Evolutionary conservation across 2,113 vertebrate species (phyloP).

Genomic region (Neodon shergylaensis): DNA sequence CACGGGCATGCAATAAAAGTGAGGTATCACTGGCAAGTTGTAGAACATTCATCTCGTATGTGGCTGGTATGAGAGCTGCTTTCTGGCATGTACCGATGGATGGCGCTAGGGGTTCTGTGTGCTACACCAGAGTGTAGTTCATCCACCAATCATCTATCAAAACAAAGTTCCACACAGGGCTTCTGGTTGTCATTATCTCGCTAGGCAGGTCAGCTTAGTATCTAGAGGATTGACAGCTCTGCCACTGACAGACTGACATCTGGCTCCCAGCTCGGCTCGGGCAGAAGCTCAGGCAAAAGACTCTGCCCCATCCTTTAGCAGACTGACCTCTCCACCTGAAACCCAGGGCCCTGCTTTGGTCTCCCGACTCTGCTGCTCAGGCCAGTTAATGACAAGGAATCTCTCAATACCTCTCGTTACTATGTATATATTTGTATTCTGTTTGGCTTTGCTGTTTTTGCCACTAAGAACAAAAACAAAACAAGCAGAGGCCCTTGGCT

Average conservation of each 20-base stretch:
- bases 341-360: slow-evolving; percentile 73
- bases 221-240: background rate
- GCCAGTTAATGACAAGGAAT: slow-evolving; percentile 79
- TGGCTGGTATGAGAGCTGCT: background rate
- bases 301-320: slow-evolving; percentile 70
- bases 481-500: slow-evolving; percentile 77
- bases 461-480: slow-evolving; percentile 68
- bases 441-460: slow-evolving; percentile 63
- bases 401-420: slow-evolving; percentile 31
- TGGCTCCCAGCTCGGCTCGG: background rate
- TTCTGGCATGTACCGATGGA: background rate
- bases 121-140: background rate
- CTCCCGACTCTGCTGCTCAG: slow-evolving; percentile 74
- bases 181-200: background rate
- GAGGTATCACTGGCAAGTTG: background rate
- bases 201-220: background rate
- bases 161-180: background rate
- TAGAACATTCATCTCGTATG: background rate
- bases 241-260: background rate
- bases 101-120: background rate
- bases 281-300: background rate
- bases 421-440: slow-evolving; percentile 54
- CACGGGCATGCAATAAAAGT: background rate
- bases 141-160: background rate
- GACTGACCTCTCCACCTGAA: background rate